These are phyloP conservation scores for Tricholauxania praeusta DNA, from an alignment of 2,888 invertebrate genomes.

Conservation along the genomic window DNA sequence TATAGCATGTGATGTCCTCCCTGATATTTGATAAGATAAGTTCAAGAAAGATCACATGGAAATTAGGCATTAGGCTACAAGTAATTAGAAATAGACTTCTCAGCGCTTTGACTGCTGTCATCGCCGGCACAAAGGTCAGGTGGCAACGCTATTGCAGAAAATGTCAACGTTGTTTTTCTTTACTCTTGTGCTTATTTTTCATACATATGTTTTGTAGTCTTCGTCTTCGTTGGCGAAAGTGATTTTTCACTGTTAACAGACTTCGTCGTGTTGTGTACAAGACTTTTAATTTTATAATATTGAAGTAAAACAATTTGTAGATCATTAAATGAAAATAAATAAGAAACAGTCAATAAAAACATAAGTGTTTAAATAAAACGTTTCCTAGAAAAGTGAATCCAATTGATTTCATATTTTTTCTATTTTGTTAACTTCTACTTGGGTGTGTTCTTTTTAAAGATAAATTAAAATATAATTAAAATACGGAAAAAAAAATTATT, in stretches of 20 bases:
- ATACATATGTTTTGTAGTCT: constrained; percentile 14
- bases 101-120: not conserved
- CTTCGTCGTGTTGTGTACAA: constrained; percentile 7
- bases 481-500: constrained; percentile 17
- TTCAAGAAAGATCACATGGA: no score
- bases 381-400: no score
- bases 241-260: constrained; percentile 44
- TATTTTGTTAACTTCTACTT: constrained; percentile 2
- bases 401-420: not conserved
- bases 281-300: constrained; percentile 5
- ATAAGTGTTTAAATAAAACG: no score
- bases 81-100: no score
- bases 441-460: constrained; percentile 3
- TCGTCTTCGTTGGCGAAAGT: constrained; percentile 52
- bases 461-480: constrained; percentile 22
- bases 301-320: no score
- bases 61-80: no score
- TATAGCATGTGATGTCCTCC: no score
- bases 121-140: not conserved
- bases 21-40: no score
- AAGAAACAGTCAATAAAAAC: no score
- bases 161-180: constrained; percentile 23
- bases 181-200: constrained; percentile 11
- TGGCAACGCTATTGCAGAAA: constrained; percentile 17
- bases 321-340: no score